Evolutionary conservation across 2,888 invertebrate genomes (phyloP).

Genomic region (Corbicula japonica): DNA sequence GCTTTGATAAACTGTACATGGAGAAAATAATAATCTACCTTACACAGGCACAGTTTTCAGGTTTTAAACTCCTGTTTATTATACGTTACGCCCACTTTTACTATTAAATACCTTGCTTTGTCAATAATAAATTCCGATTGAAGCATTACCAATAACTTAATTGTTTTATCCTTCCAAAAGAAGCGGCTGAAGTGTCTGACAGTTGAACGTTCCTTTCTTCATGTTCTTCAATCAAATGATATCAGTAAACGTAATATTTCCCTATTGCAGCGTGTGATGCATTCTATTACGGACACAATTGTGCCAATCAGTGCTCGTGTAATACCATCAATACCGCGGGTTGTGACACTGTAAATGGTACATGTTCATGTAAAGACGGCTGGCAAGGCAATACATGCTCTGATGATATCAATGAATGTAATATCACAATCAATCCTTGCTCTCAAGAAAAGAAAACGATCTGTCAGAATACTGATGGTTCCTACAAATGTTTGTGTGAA

Average conservation of each 20-base stretch:
- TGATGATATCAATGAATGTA: slow-evolving; percentile 46
- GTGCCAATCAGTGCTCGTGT: slow-evolving; percentile 30
- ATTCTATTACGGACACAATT: slow-evolving; percentile 29
- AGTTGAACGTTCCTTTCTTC: not conserved
- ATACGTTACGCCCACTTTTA: too few species aligned
- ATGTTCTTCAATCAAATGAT: not conserved
- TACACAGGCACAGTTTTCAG: too few species aligned
- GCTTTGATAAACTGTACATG: not conserved
- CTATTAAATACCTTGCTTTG: too few species aligned
- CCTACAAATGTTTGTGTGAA: slow-evolving; percentile 36
- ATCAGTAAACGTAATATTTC: too few species aligned
- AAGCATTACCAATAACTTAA: too few species aligned
- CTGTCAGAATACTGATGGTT: slow-evolving; percentile 35
- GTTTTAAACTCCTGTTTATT: too few species aligned
- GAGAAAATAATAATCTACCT: too few species aligned
- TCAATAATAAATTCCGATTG: too few species aligned
- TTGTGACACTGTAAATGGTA: slow-evolving; percentile 44
- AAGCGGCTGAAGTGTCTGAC: not conserved
- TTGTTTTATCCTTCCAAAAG: not conserved
- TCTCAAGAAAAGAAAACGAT: slow-evolving; percentile 3
- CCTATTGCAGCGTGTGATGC: slow-evolving; percentile 43
- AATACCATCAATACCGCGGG: slow-evolving; percentile 13
- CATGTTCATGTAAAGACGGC: slow-evolving; percentile 38
- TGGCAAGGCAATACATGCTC: slow-evolving; percentile 40
- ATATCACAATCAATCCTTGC: slow-evolving; percentile 6